A percentile compares a stretch with the other conserved stretches of the same genome.
phyloP scores from a whole-genome alignment of 2,888 invertebrate genomes.

The Tetanocera ferruginea region DNA sequence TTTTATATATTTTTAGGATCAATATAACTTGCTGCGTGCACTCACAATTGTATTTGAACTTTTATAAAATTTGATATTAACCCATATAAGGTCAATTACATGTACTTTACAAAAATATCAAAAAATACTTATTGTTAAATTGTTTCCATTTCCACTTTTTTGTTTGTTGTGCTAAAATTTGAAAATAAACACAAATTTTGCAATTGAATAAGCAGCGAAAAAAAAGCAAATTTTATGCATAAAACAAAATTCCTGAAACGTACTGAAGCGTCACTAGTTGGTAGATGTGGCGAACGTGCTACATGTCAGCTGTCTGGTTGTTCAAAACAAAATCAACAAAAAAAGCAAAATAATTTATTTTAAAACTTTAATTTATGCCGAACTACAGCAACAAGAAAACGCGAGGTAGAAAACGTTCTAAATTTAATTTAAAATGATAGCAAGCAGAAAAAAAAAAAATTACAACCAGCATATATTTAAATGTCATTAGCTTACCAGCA shows the following conservation, averaged over 20 bases:
- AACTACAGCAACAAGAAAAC: neutral
- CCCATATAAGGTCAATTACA: too few species aligned
- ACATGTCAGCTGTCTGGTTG: neutral
- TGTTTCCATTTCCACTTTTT: too few species aligned
- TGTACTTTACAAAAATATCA: too few species aligned
- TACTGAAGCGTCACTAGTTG: constrained; percentile 12
- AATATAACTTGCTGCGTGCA: too few species aligned
- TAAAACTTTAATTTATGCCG: neutral
- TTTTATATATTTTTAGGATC: too few species aligned
- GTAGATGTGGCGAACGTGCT: neutral
- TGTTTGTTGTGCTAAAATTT: too few species aligned
- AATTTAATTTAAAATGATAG: neutral
- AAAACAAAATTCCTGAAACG: constrained; percentile 8
- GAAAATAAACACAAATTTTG: too few species aligned
- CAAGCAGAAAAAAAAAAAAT: neutral
- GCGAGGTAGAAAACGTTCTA: neutral
- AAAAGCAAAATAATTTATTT: neutral
- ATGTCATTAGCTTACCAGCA: neutral
- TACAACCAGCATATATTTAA: neutral
- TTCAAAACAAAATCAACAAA: neutral
- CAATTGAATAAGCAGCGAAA: too few species aligned
- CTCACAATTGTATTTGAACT: too few species aligned
- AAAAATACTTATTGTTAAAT: too few species aligned
- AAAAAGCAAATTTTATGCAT: too few species aligned
- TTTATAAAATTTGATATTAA: too few species aligned